A percentile compares a stretch with the other conserved stretches of the same genome.
phyloP scores from a whole-genome alignment of 2,113 vertebrate genomes.

The Paratilapia polleni region DNA sequence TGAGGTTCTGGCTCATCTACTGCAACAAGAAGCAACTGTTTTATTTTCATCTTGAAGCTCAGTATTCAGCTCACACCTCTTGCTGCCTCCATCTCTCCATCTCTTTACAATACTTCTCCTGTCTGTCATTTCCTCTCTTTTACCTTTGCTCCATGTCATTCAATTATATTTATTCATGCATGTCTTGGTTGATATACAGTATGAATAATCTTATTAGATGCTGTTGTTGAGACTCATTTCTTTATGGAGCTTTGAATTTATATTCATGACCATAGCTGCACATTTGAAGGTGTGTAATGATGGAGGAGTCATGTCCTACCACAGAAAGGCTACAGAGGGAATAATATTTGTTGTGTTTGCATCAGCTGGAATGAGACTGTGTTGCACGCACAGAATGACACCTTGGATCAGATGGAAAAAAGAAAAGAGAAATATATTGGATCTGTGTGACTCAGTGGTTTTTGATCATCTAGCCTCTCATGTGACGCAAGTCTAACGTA shows the following conservation, averaged over 20 bases:
- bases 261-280: constrained; percentile 51
- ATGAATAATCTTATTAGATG: constrained; percentile 62
- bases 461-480: constrained; percentile 44
- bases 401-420: constrained; percentile 21
- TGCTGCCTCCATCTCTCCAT: constrained; percentile 16
- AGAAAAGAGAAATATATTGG: constrained; percentile 16
- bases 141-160: constrained; percentile 35
- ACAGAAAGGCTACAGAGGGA: constrained; percentile 24
- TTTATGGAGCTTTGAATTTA: constrained; percentile 47
- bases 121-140: constrained; percentile 48
- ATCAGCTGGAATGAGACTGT: constrained; percentile 51
- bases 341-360: constrained; percentile 59
- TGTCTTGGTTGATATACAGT: constrained; percentile 47
- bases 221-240: constrained; percentile 31
- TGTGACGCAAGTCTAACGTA: constrained; percentile 24
- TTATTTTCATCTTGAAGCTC: constrained; percentile 17
- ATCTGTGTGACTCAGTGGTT: constrained; percentile 38
- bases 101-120: constrained; percentile 22
- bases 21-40: constrained; percentile 8
- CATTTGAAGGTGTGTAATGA: constrained; percentile 53
- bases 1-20: not conserved
- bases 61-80: constrained; percentile 26
- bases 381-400: constrained; percentile 30
- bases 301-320: constrained; percentile 38
- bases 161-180: constrained; percentile 64